A percentile compares a stretch with the other conserved stretches of the same genome.
Evolutionary conservation across 2,888 invertebrate species (phyloP).

Genomic region (Auanema freiburgensis): DNA sequence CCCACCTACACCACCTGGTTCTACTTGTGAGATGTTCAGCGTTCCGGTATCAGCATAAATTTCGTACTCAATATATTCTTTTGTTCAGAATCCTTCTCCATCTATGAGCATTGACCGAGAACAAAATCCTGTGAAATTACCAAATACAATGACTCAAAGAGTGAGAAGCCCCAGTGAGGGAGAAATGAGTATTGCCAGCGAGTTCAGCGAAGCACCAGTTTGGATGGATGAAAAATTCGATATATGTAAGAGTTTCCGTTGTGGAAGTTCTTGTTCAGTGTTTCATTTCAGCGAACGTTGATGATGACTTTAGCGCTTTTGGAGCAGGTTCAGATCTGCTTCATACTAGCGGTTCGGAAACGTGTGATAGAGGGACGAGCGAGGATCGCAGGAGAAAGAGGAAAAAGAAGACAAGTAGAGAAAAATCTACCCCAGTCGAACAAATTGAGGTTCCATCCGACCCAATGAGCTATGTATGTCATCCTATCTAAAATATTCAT

Average conservation of each 20-base stretch:
- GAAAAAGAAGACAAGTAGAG: constrained; percentile 7
- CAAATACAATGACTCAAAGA: background rate
- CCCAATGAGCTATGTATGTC: too few relatives aligned
- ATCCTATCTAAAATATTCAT: too few relatives aligned
- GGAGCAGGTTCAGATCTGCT: constrained; percentile 13
- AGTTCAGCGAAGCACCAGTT: constrained; percentile 17
- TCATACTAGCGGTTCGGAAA: constrained; percentile 14
- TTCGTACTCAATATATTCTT: background rate
- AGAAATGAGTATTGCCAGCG: constrained; percentile 18
- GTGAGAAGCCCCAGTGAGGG: constrained; percentile 17
- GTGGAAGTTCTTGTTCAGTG: background rate
- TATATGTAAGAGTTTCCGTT: background rate
- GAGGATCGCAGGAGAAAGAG: constrained; percentile 10
- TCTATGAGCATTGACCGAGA: background rate
- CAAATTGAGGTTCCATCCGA: too few relatives aligned
- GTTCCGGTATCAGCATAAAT: background rate
- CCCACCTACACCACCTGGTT: background rate
- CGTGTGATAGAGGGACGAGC: constrained; percentile 11
- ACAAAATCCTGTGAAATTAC: background rate
- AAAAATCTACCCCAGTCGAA: background rate
- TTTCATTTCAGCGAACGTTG: constrained; percentile 12
- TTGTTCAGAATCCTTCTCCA: background rate
- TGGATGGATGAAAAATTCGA: constrained; percentile 20
- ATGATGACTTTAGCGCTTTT: constrained; percentile 17
- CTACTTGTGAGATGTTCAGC: background rate